These are phyloP conservation scores for Ficedula albicollis DNA, from an alignment of 2,797 vertebrate genomes.

Conservation along the genomic window DNA sequence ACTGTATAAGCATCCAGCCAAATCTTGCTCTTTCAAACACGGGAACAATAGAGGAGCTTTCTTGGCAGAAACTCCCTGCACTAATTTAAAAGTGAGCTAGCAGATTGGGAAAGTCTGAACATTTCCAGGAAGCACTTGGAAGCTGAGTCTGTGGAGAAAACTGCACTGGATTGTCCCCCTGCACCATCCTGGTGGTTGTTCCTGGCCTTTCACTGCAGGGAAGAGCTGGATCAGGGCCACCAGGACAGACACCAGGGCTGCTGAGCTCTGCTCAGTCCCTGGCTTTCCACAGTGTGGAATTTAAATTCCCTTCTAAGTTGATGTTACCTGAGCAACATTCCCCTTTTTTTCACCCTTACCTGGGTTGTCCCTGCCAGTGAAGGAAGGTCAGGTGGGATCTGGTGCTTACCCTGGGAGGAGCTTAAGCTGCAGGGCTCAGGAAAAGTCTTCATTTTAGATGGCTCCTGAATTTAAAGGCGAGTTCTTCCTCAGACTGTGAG, in stretches of 20 bases:
- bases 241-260: background rate
- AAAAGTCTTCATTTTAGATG: background rate
- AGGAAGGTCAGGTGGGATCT: background rate
- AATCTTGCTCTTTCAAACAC: background rate
- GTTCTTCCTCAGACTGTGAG: background rate
- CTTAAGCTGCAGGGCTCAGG: background rate
- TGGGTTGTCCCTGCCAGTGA: background rate
- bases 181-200: background rate
- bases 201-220: accelerated
- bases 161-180: background rate
- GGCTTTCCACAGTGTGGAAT: slow-evolving; percentile 10
- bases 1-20: background rate
- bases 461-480: background rate
- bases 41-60: background rate
- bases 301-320: background rate
- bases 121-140: background rate
- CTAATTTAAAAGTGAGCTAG: too few species aligned
- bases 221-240: background rate
- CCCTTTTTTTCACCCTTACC: background rate
- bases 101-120: background rate
- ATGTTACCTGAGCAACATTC: background rate
- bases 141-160: background rate
- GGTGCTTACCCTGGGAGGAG: background rate
- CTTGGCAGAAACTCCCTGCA: background rate
- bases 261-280: background rate